phyloP scores from a whole-genome alignment of 2,888 invertebrate species.

The Podotricha telesiphe region DNA sequence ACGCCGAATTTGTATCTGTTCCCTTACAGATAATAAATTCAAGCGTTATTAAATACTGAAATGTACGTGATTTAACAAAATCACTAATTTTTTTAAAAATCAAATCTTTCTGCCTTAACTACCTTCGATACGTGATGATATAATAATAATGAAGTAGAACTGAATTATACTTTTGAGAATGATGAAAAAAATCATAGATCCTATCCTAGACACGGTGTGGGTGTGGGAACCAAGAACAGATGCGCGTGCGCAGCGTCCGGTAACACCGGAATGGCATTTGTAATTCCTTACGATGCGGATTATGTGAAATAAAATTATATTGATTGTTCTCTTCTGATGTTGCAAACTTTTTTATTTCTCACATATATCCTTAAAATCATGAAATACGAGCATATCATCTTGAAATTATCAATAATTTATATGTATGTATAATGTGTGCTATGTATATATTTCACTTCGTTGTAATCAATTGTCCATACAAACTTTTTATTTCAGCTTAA shows the following conservation, averaged over 20 bases:
- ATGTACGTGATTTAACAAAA: too few relatives aligned
- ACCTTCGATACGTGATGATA: neutral
- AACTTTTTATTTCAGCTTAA: conserved; percentile 28
- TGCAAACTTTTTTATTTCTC: neutral
- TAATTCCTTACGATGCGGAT: neutral
- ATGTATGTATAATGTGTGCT: too few relatives aligned
- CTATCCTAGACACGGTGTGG: conserved; percentile 50
- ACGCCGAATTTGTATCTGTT: too few relatives aligned
- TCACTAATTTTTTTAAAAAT: too few relatives aligned
- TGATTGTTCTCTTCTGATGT: conserved; percentile 23
- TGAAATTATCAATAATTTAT: too few relatives aligned
- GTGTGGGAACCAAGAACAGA: conserved; percentile 76
- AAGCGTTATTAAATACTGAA: too few relatives aligned
- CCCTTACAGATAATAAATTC: too few relatives aligned
- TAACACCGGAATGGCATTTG: conserved; percentile 58
- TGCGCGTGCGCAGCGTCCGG: conserved; percentile 52
- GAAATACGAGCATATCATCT: too few relatives aligned
- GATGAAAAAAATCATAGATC: conserved; percentile 38
- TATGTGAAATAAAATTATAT: conserved; percentile 23
- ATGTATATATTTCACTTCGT: neutral
- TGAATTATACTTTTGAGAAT: conserved; percentile 39
- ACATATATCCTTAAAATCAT: too few relatives aligned
- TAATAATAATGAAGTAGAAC: neutral
- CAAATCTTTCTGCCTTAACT: neutral
- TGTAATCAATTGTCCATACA: conserved; percentile 9